phyloP scores from a whole-genome alignment of 2,888 invertebrate genomes.

The Acleris literana region DNA sequence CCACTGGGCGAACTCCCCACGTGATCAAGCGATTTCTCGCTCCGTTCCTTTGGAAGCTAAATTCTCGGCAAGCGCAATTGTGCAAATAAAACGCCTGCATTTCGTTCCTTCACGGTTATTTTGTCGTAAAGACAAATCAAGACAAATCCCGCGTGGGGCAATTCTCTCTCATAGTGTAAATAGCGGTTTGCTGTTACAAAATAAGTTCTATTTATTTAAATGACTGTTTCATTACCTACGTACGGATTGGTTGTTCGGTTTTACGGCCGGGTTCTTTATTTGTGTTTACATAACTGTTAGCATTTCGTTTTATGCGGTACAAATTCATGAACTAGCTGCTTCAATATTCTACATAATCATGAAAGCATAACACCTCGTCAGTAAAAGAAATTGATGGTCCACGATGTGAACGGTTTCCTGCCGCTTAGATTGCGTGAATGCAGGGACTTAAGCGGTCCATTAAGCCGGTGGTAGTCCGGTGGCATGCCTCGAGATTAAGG shows the following conservation, averaged over 20 bases:
- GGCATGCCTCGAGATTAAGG: too few species aligned
- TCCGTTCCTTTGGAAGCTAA: constrained; percentile 31
- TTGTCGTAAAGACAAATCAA: constrained; percentile 37
- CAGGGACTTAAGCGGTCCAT: too few species aligned
- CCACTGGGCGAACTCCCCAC: constrained; percentile 13
- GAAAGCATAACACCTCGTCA: too few species aligned
- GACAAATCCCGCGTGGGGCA: constrained; percentile 32
- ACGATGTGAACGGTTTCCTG: too few species aligned
- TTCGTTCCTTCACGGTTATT: constrained; percentile 34
- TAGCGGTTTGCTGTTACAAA: constrained; percentile 11
- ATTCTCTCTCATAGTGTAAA: constrained; percentile 27
- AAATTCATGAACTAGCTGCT: too few species aligned
- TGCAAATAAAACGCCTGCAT: constrained; percentile 36
- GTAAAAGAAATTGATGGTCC: too few species aligned
- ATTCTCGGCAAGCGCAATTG: constrained; percentile 34
- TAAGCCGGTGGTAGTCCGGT: too few species aligned
- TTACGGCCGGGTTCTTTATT: too few species aligned
- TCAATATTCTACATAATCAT: too few species aligned
- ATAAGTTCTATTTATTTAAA: constrained; percentile 4
- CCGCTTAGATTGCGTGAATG: too few species aligned
- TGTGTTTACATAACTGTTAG: too few species aligned
- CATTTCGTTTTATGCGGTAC: too few species aligned
- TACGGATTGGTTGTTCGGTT: neutral
- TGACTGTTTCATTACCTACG: constrained; percentile 13
- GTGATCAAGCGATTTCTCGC: constrained; percentile 36